Evolutionary conservation across 1,140 invertebrate species (phyloP), one percentile per base, ranked within the genome.

Genomic region (Aphelenchoides fujianensis): DNA sequence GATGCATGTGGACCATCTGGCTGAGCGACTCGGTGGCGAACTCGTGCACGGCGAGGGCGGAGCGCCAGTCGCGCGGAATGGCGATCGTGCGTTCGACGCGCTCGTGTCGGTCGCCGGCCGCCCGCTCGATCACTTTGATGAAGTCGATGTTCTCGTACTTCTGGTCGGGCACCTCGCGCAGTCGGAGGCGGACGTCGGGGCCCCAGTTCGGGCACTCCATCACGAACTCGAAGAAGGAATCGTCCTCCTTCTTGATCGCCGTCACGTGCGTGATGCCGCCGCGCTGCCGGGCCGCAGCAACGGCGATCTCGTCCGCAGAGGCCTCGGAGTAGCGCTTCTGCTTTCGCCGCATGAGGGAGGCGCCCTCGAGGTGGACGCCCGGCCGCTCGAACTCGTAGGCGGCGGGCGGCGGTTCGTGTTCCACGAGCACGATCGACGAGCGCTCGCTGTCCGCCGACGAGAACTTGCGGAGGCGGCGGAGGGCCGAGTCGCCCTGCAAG

Each of bases 201-300:
- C 23, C 32, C 19, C 36, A 34, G 55, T 75, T 69, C 19, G 79
- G 73, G 53, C 70, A 62, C 31, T 79, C 74, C 41, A 77, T 79
- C 5, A 67, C 76, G 23, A 77, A 35, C 66, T 77, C 68, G 52
- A 77, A 77, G 31, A 35, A 52, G 9, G 76, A 71, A 35, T 63
- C 37, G 28, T 57, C 59, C 57, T 77, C 76, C 48, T 77, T 77
- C 34, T 71, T 79, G 37, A 80, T 53, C 28, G 78, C 35, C 12
- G 75, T 80, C n/a, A 77, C 76, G 67, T 77, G 73, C 7, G 76
- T 77, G 30, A 77, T 76, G 27, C 76, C 77, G 36, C 76, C 76
- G 48, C 73, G 68, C 69, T 59, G 12, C 52, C 53, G 31, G 30
- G 52, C 70, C 9, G 27, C 67, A 16, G 69, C 63, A 23, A 69